A percentile compares a stretch with the other conserved stretches of the same genome.
These are phyloP conservation scores for Tamias sibiricus DNA, from an alignment of 2,113 vertebrate genomes.

Conservation along the genomic window DNA sequence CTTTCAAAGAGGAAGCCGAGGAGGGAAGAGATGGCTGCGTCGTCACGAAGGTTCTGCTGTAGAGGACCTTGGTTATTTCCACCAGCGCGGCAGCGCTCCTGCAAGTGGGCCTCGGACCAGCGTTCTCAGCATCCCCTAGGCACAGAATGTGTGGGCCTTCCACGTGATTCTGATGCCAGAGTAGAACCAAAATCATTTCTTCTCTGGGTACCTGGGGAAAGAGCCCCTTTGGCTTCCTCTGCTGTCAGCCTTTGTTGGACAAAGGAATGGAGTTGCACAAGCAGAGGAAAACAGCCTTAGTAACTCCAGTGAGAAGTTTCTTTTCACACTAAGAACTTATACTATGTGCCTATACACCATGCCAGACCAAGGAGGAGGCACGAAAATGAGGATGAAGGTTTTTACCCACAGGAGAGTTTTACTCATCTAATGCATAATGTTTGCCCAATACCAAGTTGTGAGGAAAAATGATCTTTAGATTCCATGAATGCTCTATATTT, in stretches of 20 bases:
- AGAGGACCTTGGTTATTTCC: background rate
- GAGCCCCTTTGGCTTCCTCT: background rate
- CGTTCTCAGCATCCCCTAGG: background rate
- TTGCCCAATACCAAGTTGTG: background rate
- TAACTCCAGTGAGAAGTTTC: background rate
- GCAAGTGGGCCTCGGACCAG: background rate
- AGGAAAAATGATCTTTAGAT: background rate
- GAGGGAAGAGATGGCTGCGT: background rate
- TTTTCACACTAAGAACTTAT: background rate
- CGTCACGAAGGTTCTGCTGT: constrained; percentile 47
- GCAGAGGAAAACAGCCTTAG: background rate
- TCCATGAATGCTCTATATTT: background rate
- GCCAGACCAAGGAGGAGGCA: background rate
- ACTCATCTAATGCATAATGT: background rate
- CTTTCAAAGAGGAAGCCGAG: constrained; percentile 55
- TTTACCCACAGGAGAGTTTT: background rate
- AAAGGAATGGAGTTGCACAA: too few species aligned
- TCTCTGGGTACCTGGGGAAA: background rate
- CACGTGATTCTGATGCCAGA: background rate
- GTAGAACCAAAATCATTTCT: background rate
- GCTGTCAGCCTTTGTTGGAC: background rate
- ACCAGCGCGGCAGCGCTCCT: background rate
- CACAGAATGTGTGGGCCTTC: background rate
- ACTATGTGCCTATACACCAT: background rate
- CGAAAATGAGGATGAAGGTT: background rate